These are phyloP conservation scores for Turritopsis rubra DNA, from an alignment of 30 jellyfish, hydroid and myxozoan genomes.

Conservation along the genomic window DNA sequence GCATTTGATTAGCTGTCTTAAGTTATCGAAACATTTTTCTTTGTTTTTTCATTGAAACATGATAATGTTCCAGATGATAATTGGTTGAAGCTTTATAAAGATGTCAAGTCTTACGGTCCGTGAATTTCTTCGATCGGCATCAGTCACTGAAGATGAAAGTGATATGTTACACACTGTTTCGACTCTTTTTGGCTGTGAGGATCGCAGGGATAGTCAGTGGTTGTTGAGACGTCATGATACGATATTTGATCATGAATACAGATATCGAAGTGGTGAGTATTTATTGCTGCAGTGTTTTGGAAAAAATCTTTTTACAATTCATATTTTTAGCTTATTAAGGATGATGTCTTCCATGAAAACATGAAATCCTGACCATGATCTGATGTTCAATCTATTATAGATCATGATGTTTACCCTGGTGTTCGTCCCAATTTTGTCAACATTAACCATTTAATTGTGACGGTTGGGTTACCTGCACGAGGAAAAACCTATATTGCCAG, in stretches of 20 bases:
- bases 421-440: slow-evolving; percentile 90
- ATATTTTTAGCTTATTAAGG: no score
- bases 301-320: no score
- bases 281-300: no score
- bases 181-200: background rate
- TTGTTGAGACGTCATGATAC: slow-evolving; percentile 46
- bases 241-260: slow-evolving; percentile 81
- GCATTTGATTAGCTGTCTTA: no score
- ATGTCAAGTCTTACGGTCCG: slow-evolving; percentile 24
- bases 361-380: no score
- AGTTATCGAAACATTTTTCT: no score
- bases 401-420: slow-evolving; percentile 88
- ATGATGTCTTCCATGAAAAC: no score
- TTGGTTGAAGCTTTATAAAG: background rate
- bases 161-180: background rate
- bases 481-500: slow-evolving; percentile 95
- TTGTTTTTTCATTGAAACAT: no score
- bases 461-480: slow-evolving; percentile 98
- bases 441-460: slow-evolving; percentile 74
- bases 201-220: slow-evolving; percentile 1
- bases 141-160: slow-evolving; percentile 30
- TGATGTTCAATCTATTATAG: no score
- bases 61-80: background rate
- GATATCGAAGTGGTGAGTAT: slow-evolving; percentile 78
- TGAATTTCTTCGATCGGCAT: slow-evolving; percentile 33